phyloP scores from a whole-genome alignment of 2,113 vertebrate species.

The Beaufortia kweichowensis region DNA sequence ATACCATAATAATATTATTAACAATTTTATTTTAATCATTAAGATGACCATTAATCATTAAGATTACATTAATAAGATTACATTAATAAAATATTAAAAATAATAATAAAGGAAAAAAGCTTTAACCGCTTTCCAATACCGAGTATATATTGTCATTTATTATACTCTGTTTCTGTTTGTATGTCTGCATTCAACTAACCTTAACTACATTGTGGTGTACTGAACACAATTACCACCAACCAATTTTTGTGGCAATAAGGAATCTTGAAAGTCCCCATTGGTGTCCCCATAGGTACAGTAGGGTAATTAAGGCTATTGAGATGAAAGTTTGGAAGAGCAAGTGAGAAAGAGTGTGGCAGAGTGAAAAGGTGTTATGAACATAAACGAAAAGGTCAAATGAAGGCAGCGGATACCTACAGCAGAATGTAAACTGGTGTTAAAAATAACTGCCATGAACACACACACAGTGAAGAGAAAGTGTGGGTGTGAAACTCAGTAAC shows the following conservation, averaged over 20 bases:
- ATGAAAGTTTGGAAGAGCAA: neutral
- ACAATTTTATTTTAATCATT: no score
- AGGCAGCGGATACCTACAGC: conserved; percentile 3
- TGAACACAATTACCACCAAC: neutral
- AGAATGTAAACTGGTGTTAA: conserved; percentile 41
- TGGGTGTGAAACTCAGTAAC: neutral
- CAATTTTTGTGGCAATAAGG: neutral
- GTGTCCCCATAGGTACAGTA: no score
- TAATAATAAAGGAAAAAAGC: no score
- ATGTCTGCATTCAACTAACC: no score
- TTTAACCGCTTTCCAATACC: neutral
- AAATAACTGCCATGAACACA: conserved; percentile 31
- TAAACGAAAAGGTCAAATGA: neutral
- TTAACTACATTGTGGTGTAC: neutral
- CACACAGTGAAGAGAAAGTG: neutral
- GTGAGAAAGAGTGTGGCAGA: neutral
- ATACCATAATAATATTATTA: no score
- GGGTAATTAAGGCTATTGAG: neutral
- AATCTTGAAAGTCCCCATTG: neutral
- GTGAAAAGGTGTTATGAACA: neutral
- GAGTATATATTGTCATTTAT: neutral
- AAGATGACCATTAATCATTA: no score
- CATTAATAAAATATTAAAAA: no score
- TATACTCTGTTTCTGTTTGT: neutral
- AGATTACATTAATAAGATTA: no score